Percentiles rank a stretch among this genome's conserved stretches.
Conservation (phyloP, 2,113 vertebrate species). For the Pitta sordida region DNA sequence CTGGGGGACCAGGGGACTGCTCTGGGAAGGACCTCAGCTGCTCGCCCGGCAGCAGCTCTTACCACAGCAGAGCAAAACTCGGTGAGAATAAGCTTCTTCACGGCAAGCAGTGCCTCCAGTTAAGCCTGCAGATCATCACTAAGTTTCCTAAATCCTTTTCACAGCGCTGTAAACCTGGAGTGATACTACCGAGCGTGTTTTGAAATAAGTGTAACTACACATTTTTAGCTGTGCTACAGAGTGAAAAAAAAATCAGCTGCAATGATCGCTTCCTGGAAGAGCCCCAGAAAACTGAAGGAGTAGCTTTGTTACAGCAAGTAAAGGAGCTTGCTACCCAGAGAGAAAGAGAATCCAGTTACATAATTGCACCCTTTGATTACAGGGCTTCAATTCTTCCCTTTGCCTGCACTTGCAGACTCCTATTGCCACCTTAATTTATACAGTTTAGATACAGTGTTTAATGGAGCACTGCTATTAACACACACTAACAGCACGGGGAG, state of each 20-base stretch:
- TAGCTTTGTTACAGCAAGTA: slow-evolving; percentile 71
- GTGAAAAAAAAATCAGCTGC: slow-evolving; percentile 49
- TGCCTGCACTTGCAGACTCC: slow-evolving; percentile 21
- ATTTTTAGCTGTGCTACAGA: slow-evolving; percentile 32
- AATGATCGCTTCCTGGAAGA: slow-evolving; percentile 48
- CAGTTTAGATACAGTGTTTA: not conserved
- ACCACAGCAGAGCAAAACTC: not conserved
- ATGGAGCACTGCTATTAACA: slow-evolving; percentile 17
- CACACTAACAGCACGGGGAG: not conserved
- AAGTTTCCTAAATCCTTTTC: not conserved
- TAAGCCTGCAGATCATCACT: not conserved
- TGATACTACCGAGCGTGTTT: slow-evolving; percentile 29
- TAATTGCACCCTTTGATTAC: slow-evolving; percentile 71
- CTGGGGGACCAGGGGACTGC: not conserved
- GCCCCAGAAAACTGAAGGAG: slow-evolving; percentile 64
- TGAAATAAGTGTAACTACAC: slow-evolving; percentile 38
- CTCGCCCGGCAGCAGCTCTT: not conserved
- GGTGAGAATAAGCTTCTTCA: not conserved
- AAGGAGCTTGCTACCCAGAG: slow-evolving; percentile 58
- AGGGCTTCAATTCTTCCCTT: slow-evolving; percentile 69
- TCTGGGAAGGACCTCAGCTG: not conserved
- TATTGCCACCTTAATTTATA: slow-evolving; percentile 32
- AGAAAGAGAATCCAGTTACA: slow-evolving; percentile 65
- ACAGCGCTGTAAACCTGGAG: not conserved
- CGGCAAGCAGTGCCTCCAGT: not conserved